phyloP scores from a whole-genome alignment of 2,797 vertebrate genomes.

The Anguilla pacifica region DNA sequence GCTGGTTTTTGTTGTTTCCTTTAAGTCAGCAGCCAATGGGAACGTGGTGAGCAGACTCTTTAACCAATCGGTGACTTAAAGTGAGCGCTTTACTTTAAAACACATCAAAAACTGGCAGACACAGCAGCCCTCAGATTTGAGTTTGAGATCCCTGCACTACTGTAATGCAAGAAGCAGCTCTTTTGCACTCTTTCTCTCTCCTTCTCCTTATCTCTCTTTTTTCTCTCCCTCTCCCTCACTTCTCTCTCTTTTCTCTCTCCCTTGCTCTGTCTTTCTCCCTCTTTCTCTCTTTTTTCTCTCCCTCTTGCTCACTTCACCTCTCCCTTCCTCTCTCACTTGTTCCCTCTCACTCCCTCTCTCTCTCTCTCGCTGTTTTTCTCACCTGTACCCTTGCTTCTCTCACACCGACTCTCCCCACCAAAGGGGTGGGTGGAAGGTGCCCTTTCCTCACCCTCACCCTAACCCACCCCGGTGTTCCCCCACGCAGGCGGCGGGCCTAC shows the following conservation, averaged over 20 bases:
- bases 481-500: conserved; percentile 70
- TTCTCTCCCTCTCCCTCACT: neutral
- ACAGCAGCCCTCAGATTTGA: too few relatives aligned
- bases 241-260: neutral
- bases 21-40: neutral
- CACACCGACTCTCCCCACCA: neutral
- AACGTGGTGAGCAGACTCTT: neutral
- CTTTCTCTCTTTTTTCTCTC: neutral
- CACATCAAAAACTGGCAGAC: neutral
- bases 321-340: neutral
- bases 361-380: neutral
- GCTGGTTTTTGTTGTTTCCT: neutral
- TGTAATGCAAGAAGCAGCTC: neutral
- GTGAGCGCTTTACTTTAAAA: neutral
- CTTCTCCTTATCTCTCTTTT: neutral
- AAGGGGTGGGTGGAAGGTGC: neutral
- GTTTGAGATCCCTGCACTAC: too few relatives aligned
- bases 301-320: too few relatives aligned
- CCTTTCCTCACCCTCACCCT: neutral
- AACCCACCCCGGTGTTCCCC: accelerated
- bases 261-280: neutral
- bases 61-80: neutral
- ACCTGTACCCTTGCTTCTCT: neutral
- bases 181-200: neutral
- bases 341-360: neutral